These are phyloP conservation scores for Cairina moschata DNA, from an alignment of 2,113 vertebrate species.

Conservation along the genomic window DNA sequence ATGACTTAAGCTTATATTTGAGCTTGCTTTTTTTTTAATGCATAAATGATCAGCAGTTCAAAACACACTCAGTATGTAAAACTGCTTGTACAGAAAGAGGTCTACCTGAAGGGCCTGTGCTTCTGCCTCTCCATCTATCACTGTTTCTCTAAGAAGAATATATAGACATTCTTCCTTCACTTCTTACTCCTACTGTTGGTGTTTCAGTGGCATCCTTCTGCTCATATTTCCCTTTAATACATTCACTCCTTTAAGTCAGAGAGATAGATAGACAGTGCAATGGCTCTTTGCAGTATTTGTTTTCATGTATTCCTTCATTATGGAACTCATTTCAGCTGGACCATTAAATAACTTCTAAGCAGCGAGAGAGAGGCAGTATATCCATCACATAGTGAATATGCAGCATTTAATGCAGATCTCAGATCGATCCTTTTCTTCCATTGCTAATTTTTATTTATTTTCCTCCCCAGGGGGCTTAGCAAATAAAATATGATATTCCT, in stretches of 20 bases:
- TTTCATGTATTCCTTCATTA: conserved; percentile 39
- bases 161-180: neutral
- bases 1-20: neutral
- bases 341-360: conserved; percentile 38
- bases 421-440: conserved; percentile 39
- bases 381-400: conserved; percentile 34
- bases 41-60: neutral
- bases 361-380: neutral
- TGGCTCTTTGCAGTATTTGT: neutral
- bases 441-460: conserved; percentile 70
- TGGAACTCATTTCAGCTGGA: conserved; percentile 5
- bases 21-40: neutral
- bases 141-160: neutral
- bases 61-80: neutral
- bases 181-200: neutral
- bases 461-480: neutral
- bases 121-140: neutral
- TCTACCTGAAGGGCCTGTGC: neutral
- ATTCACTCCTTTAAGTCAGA: neutral
- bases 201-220: neutral
- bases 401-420: conserved; percentile 40
- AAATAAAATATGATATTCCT: conserved; percentile 52
- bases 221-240: neutral
- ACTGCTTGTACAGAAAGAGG: neutral
- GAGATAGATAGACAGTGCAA: neutral